A percentile compares a stretch with the other conserved stretches of the same genome.
These are phyloP conservation scores for Mus spicilegus DNA, from an alignment of 2,113 vertebrate species.

Conservation along the genomic window DNA sequence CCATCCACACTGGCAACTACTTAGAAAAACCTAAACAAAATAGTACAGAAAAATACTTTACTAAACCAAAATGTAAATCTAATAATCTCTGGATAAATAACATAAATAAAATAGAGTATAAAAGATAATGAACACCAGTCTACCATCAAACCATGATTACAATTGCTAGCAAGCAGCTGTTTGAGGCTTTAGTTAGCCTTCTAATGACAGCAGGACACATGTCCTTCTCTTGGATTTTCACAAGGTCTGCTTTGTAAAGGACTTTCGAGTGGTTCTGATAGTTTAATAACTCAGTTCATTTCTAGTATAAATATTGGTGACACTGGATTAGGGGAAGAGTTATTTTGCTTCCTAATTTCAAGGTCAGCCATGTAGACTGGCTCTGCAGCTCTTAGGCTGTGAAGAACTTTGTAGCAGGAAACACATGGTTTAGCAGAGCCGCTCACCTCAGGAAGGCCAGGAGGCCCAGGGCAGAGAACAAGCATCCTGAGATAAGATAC, in stretches of 20 bases:
- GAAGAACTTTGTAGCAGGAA: background rate
- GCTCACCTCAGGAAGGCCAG: background rate
- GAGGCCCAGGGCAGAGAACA: background rate
- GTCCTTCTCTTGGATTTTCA: background rate
- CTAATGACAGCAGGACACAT: background rate
- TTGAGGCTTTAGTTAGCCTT: background rate
- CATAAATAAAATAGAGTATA: background rate
- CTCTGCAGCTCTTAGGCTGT: background rate
- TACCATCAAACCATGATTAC: background rate
- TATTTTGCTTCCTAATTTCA: background rate
- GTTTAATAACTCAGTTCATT: background rate
- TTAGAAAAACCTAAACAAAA: background rate
- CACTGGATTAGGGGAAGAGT: background rate
- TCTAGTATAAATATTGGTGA: background rate
- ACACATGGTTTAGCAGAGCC: background rate
- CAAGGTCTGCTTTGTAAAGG: background rate
- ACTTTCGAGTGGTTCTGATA: background rate
- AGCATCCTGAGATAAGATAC: background rate
- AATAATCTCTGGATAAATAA: background rate
- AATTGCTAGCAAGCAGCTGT: background rate
- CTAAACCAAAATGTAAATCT: background rate
- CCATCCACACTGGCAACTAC: background rate
- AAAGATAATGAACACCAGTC: background rate
- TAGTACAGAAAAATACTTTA: background rate
- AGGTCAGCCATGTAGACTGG: background rate